phyloP scores from a whole-genome alignment of 2,888 invertebrate species.

The Merodon equestris region DNA sequence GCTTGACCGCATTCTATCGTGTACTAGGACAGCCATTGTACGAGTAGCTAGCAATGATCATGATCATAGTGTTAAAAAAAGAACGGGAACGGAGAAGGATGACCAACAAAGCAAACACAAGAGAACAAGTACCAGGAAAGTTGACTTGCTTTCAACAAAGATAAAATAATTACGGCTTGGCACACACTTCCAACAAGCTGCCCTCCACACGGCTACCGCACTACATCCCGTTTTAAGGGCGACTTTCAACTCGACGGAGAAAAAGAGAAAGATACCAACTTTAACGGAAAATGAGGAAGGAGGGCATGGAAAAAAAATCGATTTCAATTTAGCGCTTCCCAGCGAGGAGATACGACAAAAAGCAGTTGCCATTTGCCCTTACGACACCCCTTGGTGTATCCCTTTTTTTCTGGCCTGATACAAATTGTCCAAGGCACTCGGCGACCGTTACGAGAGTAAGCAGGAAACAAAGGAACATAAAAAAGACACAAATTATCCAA shows the following conservation, averaged over 20 bases:
- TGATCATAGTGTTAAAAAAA: background rate
- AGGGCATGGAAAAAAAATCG: slow-evolving; percentile 35
- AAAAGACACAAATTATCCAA: background rate
- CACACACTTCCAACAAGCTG: background rate
- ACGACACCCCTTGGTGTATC: background rate
- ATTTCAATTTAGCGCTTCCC: slow-evolving; percentile 57
- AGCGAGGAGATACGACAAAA: slow-evolving; percentile 17
- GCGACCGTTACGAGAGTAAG: slow-evolving; percentile 3
- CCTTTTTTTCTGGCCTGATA: background rate
- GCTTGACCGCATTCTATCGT: background rate
- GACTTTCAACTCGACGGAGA: background rate
- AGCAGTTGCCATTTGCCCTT: slow-evolving; percentile 17
- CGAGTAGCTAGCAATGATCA: background rate
- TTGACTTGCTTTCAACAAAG: slow-evolving; percentile 12
- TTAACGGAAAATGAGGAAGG: background rate
- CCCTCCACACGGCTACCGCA: background rate
- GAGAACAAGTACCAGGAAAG: background rate
- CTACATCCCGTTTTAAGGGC: background rate
- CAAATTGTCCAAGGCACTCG: slow-evolving; percentile 32
- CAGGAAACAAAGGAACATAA: slow-evolving; percentile 1
- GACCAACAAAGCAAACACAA: slow-evolving; percentile 5
- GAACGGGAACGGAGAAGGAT: background rate
- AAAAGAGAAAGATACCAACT: background rate
- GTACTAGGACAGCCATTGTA: background rate
- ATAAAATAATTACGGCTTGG: slow-evolving; percentile 22